Evolutionary conservation across 2,888 invertebrate genomes (phyloP).

Genomic region (Xylocampa areola): DNA sequence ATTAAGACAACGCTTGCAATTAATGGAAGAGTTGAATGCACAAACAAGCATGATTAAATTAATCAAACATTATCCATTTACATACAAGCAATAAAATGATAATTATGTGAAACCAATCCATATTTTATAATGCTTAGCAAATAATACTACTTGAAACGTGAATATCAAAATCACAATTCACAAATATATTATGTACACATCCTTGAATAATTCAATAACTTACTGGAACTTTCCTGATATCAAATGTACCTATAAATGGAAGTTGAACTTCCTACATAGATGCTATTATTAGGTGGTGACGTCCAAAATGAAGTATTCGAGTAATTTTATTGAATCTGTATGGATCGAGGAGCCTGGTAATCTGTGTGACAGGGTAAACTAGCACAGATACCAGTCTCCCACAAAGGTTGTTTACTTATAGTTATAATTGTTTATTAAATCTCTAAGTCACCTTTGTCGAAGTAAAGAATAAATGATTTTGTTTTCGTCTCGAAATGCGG

Average conservation of each 20-base stretch:
- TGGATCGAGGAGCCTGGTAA: too few species aligned
- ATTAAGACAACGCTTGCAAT: constrained; percentile 42
- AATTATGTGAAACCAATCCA: neutral
- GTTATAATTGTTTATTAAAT: too few species aligned
- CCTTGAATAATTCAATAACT: too few species aligned
- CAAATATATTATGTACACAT: neutral
- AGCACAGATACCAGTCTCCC: too few species aligned
- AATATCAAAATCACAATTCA: neutral
- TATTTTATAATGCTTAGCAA: constrained; percentile 3
- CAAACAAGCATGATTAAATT: constrained; percentile 20
- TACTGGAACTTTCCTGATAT: too few species aligned
- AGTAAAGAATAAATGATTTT: too few species aligned
- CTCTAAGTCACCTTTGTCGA: too few species aligned
- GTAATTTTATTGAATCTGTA: too few species aligned
- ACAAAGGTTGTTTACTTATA: too few species aligned
- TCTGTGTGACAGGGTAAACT: too few species aligned
- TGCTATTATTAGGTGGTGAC: neutral
- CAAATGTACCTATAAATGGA: neutral
- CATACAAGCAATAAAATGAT: constrained; percentile 2
- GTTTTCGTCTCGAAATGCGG: too few species aligned
- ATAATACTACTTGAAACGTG: neutral
- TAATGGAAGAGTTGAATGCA: constrained; percentile 37
- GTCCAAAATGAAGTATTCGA: neutral
- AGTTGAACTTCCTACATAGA: neutral
- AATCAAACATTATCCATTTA: constrained; percentile 8